Conservation (phyloP, 1,140 invertebrate species). For the Zaprionus capensis region DNA sequence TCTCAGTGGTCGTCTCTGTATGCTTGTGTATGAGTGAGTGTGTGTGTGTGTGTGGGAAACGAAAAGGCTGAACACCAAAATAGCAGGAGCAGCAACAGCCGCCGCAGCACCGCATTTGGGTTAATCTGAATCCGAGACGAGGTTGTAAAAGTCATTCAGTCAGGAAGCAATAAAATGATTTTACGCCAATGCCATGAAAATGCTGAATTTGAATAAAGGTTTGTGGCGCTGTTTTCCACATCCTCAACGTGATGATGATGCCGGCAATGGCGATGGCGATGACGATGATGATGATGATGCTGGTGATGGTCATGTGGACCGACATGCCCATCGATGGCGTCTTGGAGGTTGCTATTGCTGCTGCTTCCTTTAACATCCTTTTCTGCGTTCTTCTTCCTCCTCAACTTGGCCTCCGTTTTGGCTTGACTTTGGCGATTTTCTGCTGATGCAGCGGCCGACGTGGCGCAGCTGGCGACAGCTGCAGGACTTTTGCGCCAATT, state of each 20-base stretch:
- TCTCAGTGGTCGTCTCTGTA: slow-evolving; percentile 1
- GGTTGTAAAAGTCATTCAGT: slow-evolving; percentile 81
- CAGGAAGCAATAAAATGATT: slow-evolving; percentile 83
- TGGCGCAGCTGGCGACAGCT: slow-evolving; percentile 73
- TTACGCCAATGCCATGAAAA: slow-evolving; percentile 81
- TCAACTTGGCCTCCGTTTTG: slow-evolving; percentile 6
- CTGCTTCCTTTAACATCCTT: slow-evolving; percentile 36
- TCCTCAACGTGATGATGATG: slow-evolving; percentile 23
- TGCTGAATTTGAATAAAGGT: slow-evolving; percentile 82
- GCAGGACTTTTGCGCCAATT: slow-evolving; percentile 65
- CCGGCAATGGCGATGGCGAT: slow-evolving; percentile 6
- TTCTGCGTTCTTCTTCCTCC: not conserved
- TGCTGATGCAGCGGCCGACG: slow-evolving; percentile 73
- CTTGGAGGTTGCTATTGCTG: slow-evolving; percentile 47
- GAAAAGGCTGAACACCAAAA: slow-evolving; percentile 24
- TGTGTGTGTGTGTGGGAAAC: not conserved
- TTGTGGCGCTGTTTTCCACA: slow-evolving; percentile 48
- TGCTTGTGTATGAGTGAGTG: slow-evolving; percentile 5
- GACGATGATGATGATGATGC: slow-evolving; percentile 13
- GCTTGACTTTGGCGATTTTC: slow-evolving; percentile 41
- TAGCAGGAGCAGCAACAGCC: slow-evolving; percentile 24
- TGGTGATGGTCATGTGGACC: not conserved
- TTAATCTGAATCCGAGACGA: slow-evolving; percentile 73
- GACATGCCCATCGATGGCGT: slow-evolving; percentile 63
- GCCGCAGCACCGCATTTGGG: slow-evolving; percentile 61